Percentiles rank a stretch among this genome's conserved stretches.
These are phyloP conservation scores for Notospermus geniculatus DNA, from an alignment of 1,140 invertebrate genomes.

Conservation along the genomic window DNA sequence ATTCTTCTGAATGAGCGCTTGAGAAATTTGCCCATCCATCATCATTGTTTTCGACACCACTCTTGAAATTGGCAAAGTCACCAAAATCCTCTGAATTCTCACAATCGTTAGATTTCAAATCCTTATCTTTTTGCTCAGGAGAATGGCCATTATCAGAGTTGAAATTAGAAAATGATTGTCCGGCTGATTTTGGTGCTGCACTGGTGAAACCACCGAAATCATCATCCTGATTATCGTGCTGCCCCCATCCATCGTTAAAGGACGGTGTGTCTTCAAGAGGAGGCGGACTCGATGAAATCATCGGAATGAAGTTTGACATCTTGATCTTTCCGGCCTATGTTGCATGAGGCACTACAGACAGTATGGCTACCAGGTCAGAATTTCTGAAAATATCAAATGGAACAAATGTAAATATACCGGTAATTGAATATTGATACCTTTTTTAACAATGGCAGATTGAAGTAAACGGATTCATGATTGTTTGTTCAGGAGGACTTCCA, in stretches of 20 bases:
- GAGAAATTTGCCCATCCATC: background rate
- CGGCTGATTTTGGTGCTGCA: conserved; percentile 17
- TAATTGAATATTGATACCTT: no score
- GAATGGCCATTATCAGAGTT: background rate
- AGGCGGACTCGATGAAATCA: conserved; percentile 41
- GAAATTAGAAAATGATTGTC: background rate
- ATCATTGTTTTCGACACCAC: background rate
- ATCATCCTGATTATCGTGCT: conserved; percentile 34
- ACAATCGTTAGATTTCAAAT: background rate
- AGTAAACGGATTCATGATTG: no score
- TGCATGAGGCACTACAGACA: no score
- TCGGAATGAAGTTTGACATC: conserved; percentile 38
- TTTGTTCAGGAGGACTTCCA: no score
- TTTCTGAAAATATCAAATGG: no score
- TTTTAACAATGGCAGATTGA: no score
- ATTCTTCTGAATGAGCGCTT: background rate
- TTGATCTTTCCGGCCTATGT: no score
- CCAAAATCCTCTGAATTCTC: background rate
- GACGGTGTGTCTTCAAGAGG: conserved; percentile 33
- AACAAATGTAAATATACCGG: no score
- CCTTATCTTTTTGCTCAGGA: background rate
- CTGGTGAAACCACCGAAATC: conserved; percentile 42
- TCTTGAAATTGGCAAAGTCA: background rate
- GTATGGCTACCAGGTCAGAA: no score
- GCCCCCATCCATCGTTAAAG: conserved; percentile 17